Conservation (phyloP, 35 echinoderm and acorn worm species). For the Anneissia japonica region DNA sequence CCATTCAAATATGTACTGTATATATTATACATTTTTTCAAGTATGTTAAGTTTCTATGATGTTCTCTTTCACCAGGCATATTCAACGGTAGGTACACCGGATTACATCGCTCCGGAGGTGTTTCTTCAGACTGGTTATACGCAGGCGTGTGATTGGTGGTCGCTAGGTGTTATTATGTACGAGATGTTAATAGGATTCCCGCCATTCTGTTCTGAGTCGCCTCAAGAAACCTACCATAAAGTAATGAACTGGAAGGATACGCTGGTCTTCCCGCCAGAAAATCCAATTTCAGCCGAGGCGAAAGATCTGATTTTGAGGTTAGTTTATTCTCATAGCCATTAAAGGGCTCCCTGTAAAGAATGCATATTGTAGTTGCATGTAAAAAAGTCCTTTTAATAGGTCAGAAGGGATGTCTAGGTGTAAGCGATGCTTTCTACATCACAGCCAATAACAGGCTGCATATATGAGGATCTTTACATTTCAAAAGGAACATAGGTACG, state of each 20-base stretch:
- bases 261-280: conserved; percentile 80
- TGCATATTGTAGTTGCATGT: too few species aligned
- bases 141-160: conserved; percentile 98
- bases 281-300: conserved; percentile 68
- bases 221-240: conserved; percentile 97
- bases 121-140: conserved; percentile 93
- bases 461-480: too few species aligned
- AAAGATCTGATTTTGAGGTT: conserved; percentile 79
- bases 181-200: conserved; percentile 99
- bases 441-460: too few species aligned
- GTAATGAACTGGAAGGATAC: conserved; percentile 97
- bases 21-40: too few species aligned
- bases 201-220: conserved; percentile 96
- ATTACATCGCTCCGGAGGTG: conserved; percentile 97
- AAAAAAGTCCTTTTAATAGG: too few species aligned
- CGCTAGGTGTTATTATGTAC: conserved; percentile 98
- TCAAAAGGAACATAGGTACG: too few species aligned
- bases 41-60: too few species aligned
- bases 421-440: too few species aligned
- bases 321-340: too few species aligned
- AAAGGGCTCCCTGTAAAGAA: too few species aligned
- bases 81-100: conserved; percentile 96
- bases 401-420: too few species aligned
- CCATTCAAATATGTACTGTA: too few species aligned
- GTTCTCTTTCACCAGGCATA: conserved; percentile 64